Evolutionary conservation across 1,140 invertebrate genomes (phyloP), one percentile per base, ranked within the genome.

Genomic region (Calycopis cecrops): DNA sequence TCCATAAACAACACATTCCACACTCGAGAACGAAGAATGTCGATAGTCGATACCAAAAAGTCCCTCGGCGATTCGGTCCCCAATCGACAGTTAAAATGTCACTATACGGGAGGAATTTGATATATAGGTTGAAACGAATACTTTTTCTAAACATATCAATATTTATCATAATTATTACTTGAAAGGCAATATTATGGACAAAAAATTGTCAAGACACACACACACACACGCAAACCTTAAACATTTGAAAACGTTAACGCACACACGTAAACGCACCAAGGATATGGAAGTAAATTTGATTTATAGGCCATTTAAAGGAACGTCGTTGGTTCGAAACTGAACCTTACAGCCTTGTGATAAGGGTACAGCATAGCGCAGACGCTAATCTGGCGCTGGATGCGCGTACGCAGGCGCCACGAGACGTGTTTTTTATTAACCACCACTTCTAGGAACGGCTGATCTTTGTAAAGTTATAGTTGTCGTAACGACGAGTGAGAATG

Each of bases 351-450:
- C 0, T 47, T 6, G 51, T 0, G 2, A 57, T 62, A 73, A 57
- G 51, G 54, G 11, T 12, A 9, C n/a, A 48, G 9, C 12, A 35
- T 4, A 21, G 4, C 28, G 51, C 35, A 37, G 35, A 28, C 8
- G 4, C 47, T 40, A 38, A 38, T 51, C 58, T 55, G 55, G 48
- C 34, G 21, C 60, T 10, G 47, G 52, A 58, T 52, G 52, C 50
- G 57, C 69, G 49, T 57, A 28, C 66, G 61, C 63, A 81, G 81
- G 81, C 79, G 82, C 79, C 82, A 79, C 65, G 56, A 71, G 64
- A 58, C 63, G 69, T 67, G 68, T 79, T 82, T 82, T 81, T 82
- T 78, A 69, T 59, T 57, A 59, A 60, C 62, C 65, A n/a, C n/a
- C n/a, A n/a, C n/a, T n/a, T n/a, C n/a, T n/a, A n/a, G n/a, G n/a